Evolutionary conservation across 2,888 invertebrate genomes (phyloP).

Genomic region (Polydesmus complanatus): DNA sequence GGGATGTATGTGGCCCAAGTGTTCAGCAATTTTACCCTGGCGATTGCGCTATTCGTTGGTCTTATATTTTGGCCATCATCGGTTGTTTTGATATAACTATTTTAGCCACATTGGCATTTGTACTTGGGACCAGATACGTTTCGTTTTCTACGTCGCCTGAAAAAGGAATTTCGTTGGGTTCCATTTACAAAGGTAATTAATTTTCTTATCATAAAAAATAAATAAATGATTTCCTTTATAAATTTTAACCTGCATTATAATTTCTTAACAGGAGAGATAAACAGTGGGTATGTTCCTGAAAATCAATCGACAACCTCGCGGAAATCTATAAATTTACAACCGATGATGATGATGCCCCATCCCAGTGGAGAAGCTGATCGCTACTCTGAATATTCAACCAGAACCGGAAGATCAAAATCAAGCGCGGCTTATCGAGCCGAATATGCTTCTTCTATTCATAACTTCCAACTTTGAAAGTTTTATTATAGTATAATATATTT

Average conservation of each 20-base stretch:
- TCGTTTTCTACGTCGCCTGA: conserved; percentile 70
- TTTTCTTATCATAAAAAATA: too few species aligned
- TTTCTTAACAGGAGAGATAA: conserved; percentile 63
- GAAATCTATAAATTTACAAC: conserved; percentile 72
- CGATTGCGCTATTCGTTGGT: conserved; percentile 81
- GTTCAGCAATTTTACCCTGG: conserved; percentile 46
- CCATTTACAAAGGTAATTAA: conserved; percentile 47
- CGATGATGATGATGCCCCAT: conserved; percentile 64
- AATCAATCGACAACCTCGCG: conserved; percentile 70
- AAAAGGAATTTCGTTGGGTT: conserved; percentile 29
- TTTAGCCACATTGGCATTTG: conserved; percentile 78
- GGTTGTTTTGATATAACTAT: conserved; percentile 71
- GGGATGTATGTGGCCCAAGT: conserved; percentile 64
- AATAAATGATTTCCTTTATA: too few species aligned
- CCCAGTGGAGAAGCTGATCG: conserved; percentile 44
- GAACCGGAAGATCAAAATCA: conserved; percentile 48
- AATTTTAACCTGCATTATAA: too few species aligned
- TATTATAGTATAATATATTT: too few species aligned
- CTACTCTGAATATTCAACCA: conserved; percentile 63
- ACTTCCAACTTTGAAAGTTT: conserved; percentile 50
- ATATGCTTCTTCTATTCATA: conserved; percentile 52
- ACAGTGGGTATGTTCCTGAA: conserved; percentile 74
- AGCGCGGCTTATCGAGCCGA: conserved; percentile 39
- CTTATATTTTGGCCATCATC: conserved; percentile 80
- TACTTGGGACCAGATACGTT: conserved; percentile 78